These are phyloP conservation scores for Erannis defoliaria DNA, from an alignment of 2,888 invertebrate genomes.

Conservation along the genomic window DNA sequence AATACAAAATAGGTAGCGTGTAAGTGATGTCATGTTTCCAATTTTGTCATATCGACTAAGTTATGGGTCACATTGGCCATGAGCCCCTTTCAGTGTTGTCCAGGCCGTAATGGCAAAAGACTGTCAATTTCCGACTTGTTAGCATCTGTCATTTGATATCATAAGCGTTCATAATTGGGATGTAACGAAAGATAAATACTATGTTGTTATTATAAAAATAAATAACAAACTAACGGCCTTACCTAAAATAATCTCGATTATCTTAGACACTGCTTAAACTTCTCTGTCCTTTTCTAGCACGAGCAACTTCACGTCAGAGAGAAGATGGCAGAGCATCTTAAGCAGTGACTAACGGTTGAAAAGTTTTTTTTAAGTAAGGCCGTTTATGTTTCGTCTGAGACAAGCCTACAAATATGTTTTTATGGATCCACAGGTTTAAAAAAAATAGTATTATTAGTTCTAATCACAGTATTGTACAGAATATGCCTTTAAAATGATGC, in stretches of 20 bases:
- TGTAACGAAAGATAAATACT: conserved; percentile 2
- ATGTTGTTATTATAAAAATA: neutral
- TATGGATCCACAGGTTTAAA: neutral
- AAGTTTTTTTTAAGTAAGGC: too few relatives aligned
- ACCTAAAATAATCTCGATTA: too few relatives aligned
- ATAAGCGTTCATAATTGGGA: conserved; percentile 2
- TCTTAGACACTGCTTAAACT: too few relatives aligned
- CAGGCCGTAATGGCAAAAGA: conserved; percentile 1
- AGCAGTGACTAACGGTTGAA: too few relatives aligned
- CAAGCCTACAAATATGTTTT: too few relatives aligned
- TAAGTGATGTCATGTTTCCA: conserved; percentile 8
- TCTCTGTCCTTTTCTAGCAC: too few relatives aligned
- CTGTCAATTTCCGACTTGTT: conserved; percentile 3
- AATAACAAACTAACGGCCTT: neutral
- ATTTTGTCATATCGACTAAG: conserved; percentile 8
- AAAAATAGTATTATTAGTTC: too few relatives aligned
- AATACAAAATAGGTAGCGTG: neutral
- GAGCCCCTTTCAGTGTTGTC: conserved; percentile 1
- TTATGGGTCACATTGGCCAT: conserved; percentile 11
- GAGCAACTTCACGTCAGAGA: too few relatives aligned
- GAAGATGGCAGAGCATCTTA: too few relatives aligned
- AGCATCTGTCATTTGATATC: neutral
- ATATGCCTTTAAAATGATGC: too few relatives aligned
- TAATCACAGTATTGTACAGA: too few relatives aligned
- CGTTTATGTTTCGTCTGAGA: too few relatives aligned